Evolutionary conservation across 2,797 vertebrate species (phyloP), one percentile per base, ranked within the genome.

Genomic region (Brachymystax lenok): DNA sequence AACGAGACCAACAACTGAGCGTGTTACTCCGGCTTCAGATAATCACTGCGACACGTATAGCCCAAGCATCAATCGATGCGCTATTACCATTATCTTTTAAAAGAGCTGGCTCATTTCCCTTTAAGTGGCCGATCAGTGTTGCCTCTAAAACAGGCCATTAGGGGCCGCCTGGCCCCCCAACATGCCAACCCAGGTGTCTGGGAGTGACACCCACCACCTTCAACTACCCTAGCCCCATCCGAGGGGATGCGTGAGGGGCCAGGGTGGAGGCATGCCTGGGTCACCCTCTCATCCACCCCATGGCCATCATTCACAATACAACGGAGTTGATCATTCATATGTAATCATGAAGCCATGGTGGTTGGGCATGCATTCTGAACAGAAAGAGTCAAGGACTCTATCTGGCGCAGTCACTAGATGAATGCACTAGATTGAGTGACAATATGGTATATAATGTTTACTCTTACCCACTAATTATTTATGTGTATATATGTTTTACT

Each of bases 51-150:
- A 74, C 68, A 71, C 75, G 76, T 79, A 82, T 82, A 77, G 71
- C 74, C 52, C 78, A 83, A 74, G 77, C 80, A 80, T 54, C 83
- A 82, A 83, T 87, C 83, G 78, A 82, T 89, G 86, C 71, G 64
- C 84, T 75, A 85, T 86, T 14, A 81, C 79, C 88, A 88, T 91
- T 85, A 88, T 86, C 85, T 88, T 80, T 88, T 82, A 90, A 90
- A 88, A 83, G 76, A 77, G 77, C 81, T 19, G 24, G 63, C 84
- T 90, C 85, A 84, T 92, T 91, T 88, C 82, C 81, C 76, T 81
- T 78, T 74, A 86, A 91, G 90, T 87, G 90, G 85, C 86, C 86
- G 83, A 90, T 92, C 87, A 88, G 76, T 27, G 71, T 73, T 72
- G 77, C 78, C 75, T 83, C 76, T 63, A 85, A 80, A 77, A 77